A percentile compares a stretch with the other conserved stretches of the same genome.
Evolutionary conservation across 2,888 invertebrate species (phyloP).

Genomic region (Euclidia mi): DNA sequence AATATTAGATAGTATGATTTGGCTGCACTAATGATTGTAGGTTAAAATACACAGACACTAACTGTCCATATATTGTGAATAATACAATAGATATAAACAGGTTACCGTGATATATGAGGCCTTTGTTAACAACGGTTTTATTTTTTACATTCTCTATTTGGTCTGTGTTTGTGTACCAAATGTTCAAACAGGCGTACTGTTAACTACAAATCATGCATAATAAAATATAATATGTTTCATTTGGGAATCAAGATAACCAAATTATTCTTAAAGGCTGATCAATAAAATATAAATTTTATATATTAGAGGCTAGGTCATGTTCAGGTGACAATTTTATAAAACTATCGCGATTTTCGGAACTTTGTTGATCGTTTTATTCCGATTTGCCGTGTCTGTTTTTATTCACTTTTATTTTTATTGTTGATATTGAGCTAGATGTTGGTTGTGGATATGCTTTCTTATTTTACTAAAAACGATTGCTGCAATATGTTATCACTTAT

Average conservation of each 20-base stretch:
- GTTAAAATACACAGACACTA: too few relatives aligned
- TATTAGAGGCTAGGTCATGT: conserved; percentile 40
- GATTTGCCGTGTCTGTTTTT: conserved; percentile 36
- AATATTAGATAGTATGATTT: too few relatives aligned
- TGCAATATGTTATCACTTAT: conserved; percentile 20
- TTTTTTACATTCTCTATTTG: not conserved
- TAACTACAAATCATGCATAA: not conserved
- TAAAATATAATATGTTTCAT: not conserved
- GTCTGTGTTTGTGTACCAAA: conserved; percentile 1
- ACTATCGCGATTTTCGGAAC: conserved; percentile 32
- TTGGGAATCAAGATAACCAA: conserved; percentile 6
- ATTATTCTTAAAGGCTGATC: conserved; percentile 38
- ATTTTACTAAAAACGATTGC: conserved; percentile 6
- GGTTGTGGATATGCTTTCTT: conserved; percentile 15
- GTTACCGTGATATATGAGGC: conserved; percentile 2
- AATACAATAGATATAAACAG: conserved; percentile 1
- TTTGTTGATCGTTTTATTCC: conserved; percentile 53
- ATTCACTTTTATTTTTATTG: conserved; percentile 20
- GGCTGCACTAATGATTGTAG: too few relatives aligned
- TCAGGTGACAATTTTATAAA: conserved; percentile 10
- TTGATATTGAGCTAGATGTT: conserved; percentile 26
- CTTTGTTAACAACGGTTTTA: not conserved
- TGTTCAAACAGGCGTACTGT: too few relatives aligned
- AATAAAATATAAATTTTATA: conserved; percentile 28
- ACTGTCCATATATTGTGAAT: not conserved